These are phyloP conservation scores for Castor canadensis DNA, from an alignment of 2,113 vertebrate genomes.

Conservation along the genomic window DNA sequence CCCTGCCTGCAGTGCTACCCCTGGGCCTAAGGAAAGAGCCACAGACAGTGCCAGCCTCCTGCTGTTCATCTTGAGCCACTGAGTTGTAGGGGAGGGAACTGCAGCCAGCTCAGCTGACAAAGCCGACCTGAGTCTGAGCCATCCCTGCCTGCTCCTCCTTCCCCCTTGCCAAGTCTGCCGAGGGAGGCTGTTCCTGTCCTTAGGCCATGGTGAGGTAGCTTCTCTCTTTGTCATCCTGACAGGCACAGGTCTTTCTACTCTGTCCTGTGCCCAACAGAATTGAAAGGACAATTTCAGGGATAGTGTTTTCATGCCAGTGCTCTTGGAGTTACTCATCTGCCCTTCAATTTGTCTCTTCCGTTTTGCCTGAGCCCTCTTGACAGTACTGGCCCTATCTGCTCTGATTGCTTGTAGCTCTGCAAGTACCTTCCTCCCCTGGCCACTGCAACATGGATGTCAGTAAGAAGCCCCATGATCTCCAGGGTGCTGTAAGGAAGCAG, in stretches of 20 bases:
- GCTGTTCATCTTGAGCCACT: background rate
- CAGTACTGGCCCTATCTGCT: too few relatives aligned
- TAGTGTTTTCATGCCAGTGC: fast-evolving
- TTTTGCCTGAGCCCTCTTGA: background rate
- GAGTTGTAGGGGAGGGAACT: background rate
- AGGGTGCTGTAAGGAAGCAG: constrained; percentile 62
- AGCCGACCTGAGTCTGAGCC: background rate
- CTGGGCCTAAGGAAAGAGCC: background rate
- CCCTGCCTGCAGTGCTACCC: background rate
- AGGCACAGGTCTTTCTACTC: background rate
- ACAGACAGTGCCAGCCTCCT: background rate
- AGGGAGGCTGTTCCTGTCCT: background rate
- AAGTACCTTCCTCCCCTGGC: background rate
- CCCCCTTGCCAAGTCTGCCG: fast-evolving
- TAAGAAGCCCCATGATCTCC: constrained; percentile 74
- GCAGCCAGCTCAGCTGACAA: background rate
- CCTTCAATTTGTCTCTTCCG: too few relatives aligned
- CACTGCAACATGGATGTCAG: background rate
- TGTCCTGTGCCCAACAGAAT: background rate
- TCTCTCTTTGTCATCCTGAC: background rate
- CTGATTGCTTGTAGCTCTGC: background rate
- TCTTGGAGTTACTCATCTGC: background rate
- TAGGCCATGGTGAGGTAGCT: background rate
- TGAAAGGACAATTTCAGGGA: background rate
- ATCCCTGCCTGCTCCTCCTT: background rate